phyloP scores from a whole-genome alignment of 2,113 vertebrate species.

The Pedetes capensis region DNA sequence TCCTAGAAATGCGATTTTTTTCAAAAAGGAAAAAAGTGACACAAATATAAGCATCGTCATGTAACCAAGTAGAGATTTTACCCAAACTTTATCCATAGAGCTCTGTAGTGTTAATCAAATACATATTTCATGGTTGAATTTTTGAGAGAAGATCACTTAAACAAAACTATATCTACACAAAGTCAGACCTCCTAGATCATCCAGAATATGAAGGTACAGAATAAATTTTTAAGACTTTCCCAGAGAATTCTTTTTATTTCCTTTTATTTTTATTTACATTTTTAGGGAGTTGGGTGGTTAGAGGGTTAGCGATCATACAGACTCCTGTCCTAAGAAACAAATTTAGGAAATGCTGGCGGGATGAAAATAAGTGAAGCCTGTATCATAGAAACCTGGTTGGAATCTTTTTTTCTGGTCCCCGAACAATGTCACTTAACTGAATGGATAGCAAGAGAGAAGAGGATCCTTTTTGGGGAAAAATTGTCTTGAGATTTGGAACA shows the following conservation, averaged over 20 bases:
- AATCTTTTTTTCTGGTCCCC: background rate
- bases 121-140: background rate
- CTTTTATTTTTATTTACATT: background rate
- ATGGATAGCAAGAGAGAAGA: background rate
- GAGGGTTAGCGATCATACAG: background rate
- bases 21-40: background rate
- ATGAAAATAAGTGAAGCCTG: background rate
- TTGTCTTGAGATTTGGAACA: background rate
- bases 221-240: background rate
- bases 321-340: background rate
- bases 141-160: background rate
- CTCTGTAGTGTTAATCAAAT: background rate
- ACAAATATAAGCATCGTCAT: background rate
- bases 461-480: background rate
- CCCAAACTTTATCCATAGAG: background rate
- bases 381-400: background rate
- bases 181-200: background rate
- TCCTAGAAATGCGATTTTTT: background rate
- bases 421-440: background rate
- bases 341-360: background rate
- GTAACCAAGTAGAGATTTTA: background rate
- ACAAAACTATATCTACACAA: background rate
- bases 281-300: fast-evolving
- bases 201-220: background rate
- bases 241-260: background rate